phyloP scores from a whole-genome alignment of 2,888 invertebrate species.

The Drosophila paranaensis region DNA sequence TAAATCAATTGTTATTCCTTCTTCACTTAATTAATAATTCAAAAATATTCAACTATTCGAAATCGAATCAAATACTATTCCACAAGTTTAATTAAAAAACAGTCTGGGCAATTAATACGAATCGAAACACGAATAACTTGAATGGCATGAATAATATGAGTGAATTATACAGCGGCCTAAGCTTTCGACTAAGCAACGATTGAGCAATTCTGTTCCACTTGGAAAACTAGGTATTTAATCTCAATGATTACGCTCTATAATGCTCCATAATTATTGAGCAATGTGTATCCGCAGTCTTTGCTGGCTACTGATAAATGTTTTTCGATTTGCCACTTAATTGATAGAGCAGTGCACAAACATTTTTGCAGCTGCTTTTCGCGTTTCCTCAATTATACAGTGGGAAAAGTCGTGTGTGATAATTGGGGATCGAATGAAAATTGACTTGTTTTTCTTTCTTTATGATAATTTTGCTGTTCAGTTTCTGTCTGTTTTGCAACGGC shows the following conservation, averaged over 20 bases:
- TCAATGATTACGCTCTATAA: slow-evolving; percentile 30
- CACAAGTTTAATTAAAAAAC: slow-evolving; percentile 4
- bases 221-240: slow-evolving; percentile 19
- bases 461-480: not conserved
- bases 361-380: slow-evolving; percentile 42
- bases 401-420: slow-evolving; percentile 33
- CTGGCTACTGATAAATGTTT: slow-evolving; percentile 25
- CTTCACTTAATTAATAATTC: not conserved
- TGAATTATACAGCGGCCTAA: slow-evolving; percentile 26
- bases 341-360: slow-evolving; percentile 35
- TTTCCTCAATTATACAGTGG: slow-evolving; percentile 58
- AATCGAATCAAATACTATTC: slow-evolving; percentile 1
- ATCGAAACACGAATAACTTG: slow-evolving; percentile 25
- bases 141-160: slow-evolving; percentile 32
- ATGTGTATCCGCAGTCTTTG: slow-evolving; percentile 50
- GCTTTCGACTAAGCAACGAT: slow-evolving; percentile 20
- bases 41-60: not conserved
- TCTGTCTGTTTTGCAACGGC: slow-evolving; percentile 7
- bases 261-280: slow-evolving; percentile 34
- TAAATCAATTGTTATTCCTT: not conserved
- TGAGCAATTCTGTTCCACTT: slow-evolving; percentile 44
- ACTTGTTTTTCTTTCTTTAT: slow-evolving; percentile 23
- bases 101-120: not conserved
- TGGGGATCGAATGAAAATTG: slow-evolving; percentile 31
- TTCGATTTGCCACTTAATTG: slow-evolving; percentile 56